A percentile compares a stretch with the other conserved stretches of the same genome.
Evolutionary conservation across 1,140 invertebrate genomes (phyloP).

Genomic region (Drosophila novamexicana): DNA sequence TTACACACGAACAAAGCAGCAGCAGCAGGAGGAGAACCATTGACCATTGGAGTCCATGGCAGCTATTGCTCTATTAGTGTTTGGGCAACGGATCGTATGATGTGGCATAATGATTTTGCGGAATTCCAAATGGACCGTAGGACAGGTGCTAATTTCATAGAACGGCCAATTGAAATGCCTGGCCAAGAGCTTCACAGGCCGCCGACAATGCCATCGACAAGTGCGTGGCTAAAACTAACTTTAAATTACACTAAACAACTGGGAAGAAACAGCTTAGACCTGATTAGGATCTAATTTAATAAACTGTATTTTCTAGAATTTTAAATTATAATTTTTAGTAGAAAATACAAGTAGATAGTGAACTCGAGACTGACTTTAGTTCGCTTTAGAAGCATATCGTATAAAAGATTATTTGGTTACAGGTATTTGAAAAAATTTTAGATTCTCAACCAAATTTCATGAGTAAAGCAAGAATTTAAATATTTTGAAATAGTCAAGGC

Average conservation of each 20-base stretch:
- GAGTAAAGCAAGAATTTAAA: too few relatives aligned
- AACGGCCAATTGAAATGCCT: conserved; percentile 81
- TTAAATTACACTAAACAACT: conserved; percentile 66
- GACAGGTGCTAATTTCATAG: conserved; percentile 83
- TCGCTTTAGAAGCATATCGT: too few relatives aligned
- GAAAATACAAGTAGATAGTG: too few relatives aligned
- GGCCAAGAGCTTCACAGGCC: conserved; percentile 55
- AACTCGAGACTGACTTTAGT: too few relatives aligned
- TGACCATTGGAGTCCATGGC: conserved; percentile 48
- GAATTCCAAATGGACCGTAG: conserved; percentile 78
- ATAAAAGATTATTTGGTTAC: too few relatives aligned
- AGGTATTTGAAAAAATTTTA: background rate
- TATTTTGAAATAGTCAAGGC: too few relatives aligned
- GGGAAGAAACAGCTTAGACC: background rate
- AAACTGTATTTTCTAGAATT: background rate
- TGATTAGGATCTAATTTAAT: conserved; percentile 7
- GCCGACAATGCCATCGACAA: conserved; percentile 58
- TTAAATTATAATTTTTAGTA: background rate
- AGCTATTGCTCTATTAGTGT: conserved; percentile 81
- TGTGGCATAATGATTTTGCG: conserved; percentile 80
- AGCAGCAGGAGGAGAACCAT: conserved; percentile 30
- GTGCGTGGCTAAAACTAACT: conserved; percentile 76
- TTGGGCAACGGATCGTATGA: conserved; percentile 58
- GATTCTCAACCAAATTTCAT: too few relatives aligned
- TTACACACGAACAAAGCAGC: conserved; percentile 74